Evolutionary conservation across 2,888 invertebrate genomes (phyloP).

Genomic region (Coelogynopora nodosa): DNA sequence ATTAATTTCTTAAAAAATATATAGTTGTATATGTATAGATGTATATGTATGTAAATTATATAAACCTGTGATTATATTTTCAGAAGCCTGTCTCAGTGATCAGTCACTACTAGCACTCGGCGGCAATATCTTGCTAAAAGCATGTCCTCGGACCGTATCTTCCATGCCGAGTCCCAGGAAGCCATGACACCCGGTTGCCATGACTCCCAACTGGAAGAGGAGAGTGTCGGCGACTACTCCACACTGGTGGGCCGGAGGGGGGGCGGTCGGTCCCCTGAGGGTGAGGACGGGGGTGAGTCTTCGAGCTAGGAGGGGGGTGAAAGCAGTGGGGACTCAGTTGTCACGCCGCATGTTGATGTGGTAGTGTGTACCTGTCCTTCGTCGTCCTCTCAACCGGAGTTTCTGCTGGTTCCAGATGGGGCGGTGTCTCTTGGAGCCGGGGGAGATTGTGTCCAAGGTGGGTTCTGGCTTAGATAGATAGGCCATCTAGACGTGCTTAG

Average conservation of each 20-base stretch:
- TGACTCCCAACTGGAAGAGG: neutral
- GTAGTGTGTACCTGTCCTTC: slow-evolving; percentile 3
- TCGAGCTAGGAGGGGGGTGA: neutral
- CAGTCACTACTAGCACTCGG: too few species aligned
- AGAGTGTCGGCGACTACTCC: neutral
- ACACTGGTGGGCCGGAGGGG: neutral
- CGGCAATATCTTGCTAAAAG: too few species aligned
- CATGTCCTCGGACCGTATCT: neutral
- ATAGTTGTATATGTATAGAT: too few species aligned
- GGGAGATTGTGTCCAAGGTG: too few species aligned
- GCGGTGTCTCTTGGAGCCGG: too few species aligned
- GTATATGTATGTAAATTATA: too few species aligned
- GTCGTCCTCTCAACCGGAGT: neutral
- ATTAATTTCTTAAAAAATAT: too few species aligned
- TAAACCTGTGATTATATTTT: too few species aligned
- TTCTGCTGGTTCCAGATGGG: too few species aligned
- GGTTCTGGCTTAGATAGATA: too few species aligned
- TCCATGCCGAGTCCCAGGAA: neutral
- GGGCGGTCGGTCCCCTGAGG: neutral
- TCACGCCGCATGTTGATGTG: neutral
- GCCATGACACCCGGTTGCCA: neutral
- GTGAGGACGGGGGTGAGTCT: neutral
- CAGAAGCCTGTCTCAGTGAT: too few species aligned
- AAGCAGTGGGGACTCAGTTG: neutral
- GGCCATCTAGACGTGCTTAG: too few species aligned